Conservation (phyloP, 2,888 invertebrate species). For the Agrochola macilenta region DNA sequence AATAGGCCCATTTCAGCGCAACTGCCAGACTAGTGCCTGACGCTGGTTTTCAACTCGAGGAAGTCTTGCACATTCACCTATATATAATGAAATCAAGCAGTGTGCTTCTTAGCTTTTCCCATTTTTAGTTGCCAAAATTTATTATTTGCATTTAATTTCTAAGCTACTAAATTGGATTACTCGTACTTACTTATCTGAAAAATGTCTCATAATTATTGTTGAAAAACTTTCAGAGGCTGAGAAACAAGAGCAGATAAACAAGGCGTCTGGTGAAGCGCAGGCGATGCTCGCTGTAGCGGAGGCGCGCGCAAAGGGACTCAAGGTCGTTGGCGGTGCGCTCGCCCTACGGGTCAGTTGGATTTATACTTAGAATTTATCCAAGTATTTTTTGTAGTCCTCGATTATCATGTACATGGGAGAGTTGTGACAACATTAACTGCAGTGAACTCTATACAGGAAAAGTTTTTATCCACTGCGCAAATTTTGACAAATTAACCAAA, state of each 20-base stretch:
- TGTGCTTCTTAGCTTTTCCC: neutral
- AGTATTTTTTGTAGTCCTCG: neutral
- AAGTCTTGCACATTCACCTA: neutral
- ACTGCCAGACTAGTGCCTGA: neutral
- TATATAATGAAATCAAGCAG: neutral
- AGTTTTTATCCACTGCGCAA: too few species aligned
- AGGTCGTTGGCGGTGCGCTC: constrained; percentile 93
- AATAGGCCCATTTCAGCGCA: neutral
- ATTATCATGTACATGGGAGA: neutral
- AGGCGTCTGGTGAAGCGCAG: constrained; percentile 97
- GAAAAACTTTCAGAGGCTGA: constrained; percentile 94
- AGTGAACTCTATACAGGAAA: neutral
- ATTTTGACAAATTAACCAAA: too few species aligned
- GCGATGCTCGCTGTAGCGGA: constrained; percentile 97
- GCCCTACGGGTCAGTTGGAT: constrained; percentile 71
- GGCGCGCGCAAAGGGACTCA: constrained; percentile 96
- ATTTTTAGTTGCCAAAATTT: neutral
- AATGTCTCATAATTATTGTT: neutral
- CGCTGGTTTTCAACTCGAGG: neutral
- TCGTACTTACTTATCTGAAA: neutral
- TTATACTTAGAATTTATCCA: neutral
- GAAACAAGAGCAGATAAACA: constrained; percentile 98
- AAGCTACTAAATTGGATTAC: neutral
- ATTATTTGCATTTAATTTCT: neutral
- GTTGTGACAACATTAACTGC: neutral